Evolutionary conservation across 2,797 vertebrate species (phyloP).

Genomic region (Siniperca undulata): DNA sequence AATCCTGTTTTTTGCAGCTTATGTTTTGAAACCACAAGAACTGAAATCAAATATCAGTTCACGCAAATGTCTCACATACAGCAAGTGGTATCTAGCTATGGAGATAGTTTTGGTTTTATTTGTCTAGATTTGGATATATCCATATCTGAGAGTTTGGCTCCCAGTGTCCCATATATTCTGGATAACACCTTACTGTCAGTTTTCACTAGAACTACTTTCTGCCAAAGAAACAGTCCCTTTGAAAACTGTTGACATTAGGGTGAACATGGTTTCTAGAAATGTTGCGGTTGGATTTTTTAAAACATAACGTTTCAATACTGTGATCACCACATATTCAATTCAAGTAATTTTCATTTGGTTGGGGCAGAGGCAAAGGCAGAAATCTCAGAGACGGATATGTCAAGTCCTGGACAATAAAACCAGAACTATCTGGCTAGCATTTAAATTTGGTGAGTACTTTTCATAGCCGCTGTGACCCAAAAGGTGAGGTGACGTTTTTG

Average conservation of each 20-base stretch:
- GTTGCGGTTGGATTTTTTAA: background rate
- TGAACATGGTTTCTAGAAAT: background rate
- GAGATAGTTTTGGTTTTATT: background rate
- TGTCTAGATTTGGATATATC: background rate
- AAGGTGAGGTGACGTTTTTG: background rate
- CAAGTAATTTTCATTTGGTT: background rate
- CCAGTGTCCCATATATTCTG: background rate
- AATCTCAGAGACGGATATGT: background rate
- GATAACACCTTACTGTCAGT: background rate
- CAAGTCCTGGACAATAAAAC: background rate
- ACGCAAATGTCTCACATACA: background rate
- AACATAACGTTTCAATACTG: background rate
- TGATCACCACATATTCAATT: background rate
- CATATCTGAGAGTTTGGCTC: background rate
- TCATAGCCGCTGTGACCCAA: background rate
- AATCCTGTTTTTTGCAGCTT: background rate
- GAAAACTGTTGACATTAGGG: constrained; percentile 1
- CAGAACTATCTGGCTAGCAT: background rate
- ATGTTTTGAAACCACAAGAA: background rate
- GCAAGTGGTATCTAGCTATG: background rate
- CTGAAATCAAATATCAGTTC: background rate
- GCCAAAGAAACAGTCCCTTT: background rate
- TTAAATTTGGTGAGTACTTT: background rate
- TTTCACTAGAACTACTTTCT: constrained; percentile 3
- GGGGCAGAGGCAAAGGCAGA: background rate